Conservation (phyloP, 2,113 vertebrate genomes). For the Macaca fascicularis region DNA sequence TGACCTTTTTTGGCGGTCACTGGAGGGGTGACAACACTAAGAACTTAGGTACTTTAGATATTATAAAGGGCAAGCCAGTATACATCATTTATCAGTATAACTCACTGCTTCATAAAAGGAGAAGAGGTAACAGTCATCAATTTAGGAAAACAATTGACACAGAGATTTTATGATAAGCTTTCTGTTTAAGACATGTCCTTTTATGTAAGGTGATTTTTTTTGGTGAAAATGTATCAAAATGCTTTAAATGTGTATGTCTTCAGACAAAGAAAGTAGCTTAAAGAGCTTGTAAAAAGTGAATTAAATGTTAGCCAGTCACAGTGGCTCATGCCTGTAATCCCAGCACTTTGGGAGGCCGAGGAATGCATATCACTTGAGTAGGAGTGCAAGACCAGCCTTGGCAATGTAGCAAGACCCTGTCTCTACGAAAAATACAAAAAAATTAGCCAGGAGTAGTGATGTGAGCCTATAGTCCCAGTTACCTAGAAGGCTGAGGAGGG, state of each 20-base stretch:
- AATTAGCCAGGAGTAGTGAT: too few species aligned
- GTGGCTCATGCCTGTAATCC: too few species aligned
- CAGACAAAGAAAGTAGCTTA: constrained; percentile 94
- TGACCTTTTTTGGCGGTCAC: background rate
- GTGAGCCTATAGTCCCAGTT: too few species aligned
- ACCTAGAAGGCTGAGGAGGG: too few species aligned
- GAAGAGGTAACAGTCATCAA: constrained; percentile 93
- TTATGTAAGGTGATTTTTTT: constrained; percentile 91
- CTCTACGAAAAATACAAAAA: too few species aligned
- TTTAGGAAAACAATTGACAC: constrained; percentile 92
- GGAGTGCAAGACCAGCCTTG: too few species aligned
- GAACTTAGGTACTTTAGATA: constrained; percentile 86
- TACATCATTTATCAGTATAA: constrained; percentile 92
- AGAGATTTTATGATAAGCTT: constrained; percentile 93
- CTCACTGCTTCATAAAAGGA: constrained; percentile 90
- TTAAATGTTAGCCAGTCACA: constrained; percentile 83
- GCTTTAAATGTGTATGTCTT: constrained; percentile 94
- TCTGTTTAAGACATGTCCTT: constrained; percentile 92
- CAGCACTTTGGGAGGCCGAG: too few species aligned
- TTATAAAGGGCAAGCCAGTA: constrained; percentile 92
- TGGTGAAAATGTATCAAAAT: constrained; percentile 94
- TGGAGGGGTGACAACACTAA: constrained; percentile 70
- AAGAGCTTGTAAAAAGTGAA: constrained; percentile 94
- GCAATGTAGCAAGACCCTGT: too few species aligned
- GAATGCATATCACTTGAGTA: too few species aligned